Percentiles rank a stretch among this genome's conserved stretches.
phyloP scores from a whole-genome alignment of 2,888 invertebrate species.

The Arenicola marina region DNA sequence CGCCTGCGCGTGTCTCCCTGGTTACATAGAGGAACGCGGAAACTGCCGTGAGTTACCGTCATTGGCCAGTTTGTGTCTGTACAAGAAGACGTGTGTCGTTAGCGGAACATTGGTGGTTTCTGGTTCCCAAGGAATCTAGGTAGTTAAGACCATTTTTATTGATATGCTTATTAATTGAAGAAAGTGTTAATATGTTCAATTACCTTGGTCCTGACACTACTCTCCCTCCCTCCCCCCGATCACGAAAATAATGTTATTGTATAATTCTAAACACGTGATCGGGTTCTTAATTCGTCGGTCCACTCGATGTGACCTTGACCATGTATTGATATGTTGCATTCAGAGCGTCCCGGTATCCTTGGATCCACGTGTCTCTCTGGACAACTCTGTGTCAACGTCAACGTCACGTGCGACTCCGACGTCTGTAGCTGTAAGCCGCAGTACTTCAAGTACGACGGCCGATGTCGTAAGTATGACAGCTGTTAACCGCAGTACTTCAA shows the following conservation, averaged over 20 bases:
- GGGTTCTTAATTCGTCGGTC: neutral
- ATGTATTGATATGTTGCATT: neutral
- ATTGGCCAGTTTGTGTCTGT: too few relatives aligned
- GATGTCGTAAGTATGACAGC: constrained; percentile 22
- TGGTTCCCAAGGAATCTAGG: too few relatives aligned
- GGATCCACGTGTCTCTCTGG: neutral
- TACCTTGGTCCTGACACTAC: too few relatives aligned
- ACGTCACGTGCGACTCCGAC: constrained; percentile 18
- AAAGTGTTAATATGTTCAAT: too few relatives aligned
- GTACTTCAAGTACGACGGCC: constrained; percentile 15
- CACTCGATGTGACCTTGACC: too few relatives aligned
- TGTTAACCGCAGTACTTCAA: too few relatives aligned
- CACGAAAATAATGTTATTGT: too few relatives aligned
- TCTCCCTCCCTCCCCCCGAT: too few relatives aligned
- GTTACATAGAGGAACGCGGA: constrained; percentile 22
- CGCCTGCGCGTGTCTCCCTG: constrained; percentile 15
- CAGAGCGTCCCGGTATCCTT: constrained; percentile 3
- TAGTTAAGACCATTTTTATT: too few relatives aligned
- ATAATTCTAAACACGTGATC: neutral
- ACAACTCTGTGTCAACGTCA: constrained; percentile 7
- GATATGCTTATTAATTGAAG: too few relatives aligned
- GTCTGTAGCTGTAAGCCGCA: constrained; percentile 18
- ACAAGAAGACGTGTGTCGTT: too few relatives aligned
- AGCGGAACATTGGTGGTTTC: too few relatives aligned
- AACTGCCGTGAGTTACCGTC: constrained; percentile 23